These are phyloP conservation scores for Atractosteus spatula DNA, from an alignment of 2,113 vertebrate species.

Conservation along the genomic window DNA sequence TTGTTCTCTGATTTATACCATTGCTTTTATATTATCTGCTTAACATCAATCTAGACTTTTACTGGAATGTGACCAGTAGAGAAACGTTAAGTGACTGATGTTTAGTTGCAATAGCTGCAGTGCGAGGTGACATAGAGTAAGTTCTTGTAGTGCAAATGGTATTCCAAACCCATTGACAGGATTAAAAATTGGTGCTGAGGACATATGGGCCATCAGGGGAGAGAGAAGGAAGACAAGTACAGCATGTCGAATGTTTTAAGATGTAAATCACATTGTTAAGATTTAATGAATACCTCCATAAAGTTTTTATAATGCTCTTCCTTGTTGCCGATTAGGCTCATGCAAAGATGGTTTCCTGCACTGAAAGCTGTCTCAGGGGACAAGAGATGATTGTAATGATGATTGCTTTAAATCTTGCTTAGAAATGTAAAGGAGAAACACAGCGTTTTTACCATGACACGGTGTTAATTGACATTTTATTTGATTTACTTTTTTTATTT, in stretches of 20 bases:
- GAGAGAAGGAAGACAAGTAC: neutral
- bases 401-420: slow-evolving; percentile 16
- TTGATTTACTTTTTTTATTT: slow-evolving; percentile 21
- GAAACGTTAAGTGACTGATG: too few relatives aligned
- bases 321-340: slow-evolving; percentile 39
- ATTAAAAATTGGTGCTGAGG: neutral
- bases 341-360: slow-evolving; percentile 34
- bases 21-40: too few relatives aligned
- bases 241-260: slow-evolving; percentile 24
- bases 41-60: too few relatives aligned
- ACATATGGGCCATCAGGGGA: slow-evolving; percentile 22
- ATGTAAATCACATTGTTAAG: slow-evolving; percentile 29
- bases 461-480: neutral
- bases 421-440: neutral
- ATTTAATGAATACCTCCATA: slow-evolving; percentile 45
- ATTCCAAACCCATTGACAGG: too few relatives aligned
- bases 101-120: too few relatives aligned
- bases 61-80: too few relatives aligned
- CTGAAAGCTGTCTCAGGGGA: slow-evolving; percentile 35
- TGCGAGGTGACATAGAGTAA: too few relatives aligned
- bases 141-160: too few relatives aligned
- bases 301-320: slow-evolving; percentile 38
- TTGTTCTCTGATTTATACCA: too few relatives aligned
- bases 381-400: slow-evolving; percentile 28
- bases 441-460: neutral